Base-by-base conservation (phyloP, 2,797 vertebrate species). In the Iguana delicatissima region DNA sequence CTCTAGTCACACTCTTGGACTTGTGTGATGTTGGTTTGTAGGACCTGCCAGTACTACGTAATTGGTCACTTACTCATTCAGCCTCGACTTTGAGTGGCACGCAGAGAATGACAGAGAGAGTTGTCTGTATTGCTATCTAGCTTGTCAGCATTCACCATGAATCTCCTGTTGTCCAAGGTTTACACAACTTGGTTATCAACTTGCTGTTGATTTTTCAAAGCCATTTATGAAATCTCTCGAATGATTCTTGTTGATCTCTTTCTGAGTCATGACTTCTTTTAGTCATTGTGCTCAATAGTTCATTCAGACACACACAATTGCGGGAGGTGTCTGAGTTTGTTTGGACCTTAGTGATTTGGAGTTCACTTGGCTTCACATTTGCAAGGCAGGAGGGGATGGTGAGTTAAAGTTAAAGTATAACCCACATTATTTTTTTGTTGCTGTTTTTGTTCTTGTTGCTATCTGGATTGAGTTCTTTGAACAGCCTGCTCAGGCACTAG, bases 211-310 rank as follows among this genome's bases (percentile, higher is more conserved):
- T 67, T 32, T 67, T 29, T 32, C 67, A 83, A 87, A 62, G 29
- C 9, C 52, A 24, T 38, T 74, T 92, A 92, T 82, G 59, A 82
- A 93, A 93, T 62, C 2, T 24, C 29, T 80, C 91, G 90, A 57
- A 16, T 89, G 46, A 87, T 92, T 80, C 20, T 93, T 0, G 0
- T 0, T 86, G 82, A 12, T 6, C n/a, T 76, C 18, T 29, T 57
- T 46, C 42, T 93, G 93, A 94, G 89, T 95, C 94, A 95, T 79
- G 80, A 55, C 52, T 93, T 95, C 59, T 92, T 35, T 26, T 73
- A 85, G 64, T 93, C 92, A 16, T 84, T 90, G 88, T 81, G 79
- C 82, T 42, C 59, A 80, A 85, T 22, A 87, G n/a, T 72, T 26
- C 93, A 76, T 55, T 94, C 86, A 81, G 79, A 67, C 8, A 0